Conservation (phyloP, 2,797 vertebrate species). For the Alexandromys oeconomus region DNA sequence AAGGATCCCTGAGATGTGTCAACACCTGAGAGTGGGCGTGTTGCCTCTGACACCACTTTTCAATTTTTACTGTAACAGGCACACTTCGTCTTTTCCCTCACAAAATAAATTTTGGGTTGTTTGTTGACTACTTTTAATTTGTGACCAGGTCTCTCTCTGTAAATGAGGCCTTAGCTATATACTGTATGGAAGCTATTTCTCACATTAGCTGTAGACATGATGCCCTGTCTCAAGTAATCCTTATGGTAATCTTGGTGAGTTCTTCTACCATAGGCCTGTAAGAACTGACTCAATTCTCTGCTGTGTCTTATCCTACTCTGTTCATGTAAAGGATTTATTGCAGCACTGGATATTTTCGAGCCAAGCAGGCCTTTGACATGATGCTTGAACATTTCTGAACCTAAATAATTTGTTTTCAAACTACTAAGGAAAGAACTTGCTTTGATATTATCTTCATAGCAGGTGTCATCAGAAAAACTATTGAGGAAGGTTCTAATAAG, state of each 20-base stretch:
- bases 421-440: neutral
- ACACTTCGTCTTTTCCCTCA: rapidly evolving
- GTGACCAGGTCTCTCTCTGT: neutral
- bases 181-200: neutral
- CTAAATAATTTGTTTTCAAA: neutral
- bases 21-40: rapidly evolving
- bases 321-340: neutral
- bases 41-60: rapidly evolving
- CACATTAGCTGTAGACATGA: neutral
- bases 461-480: neutral
- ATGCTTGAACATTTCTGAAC: neutral
- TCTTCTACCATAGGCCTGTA: neutral
- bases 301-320: neutral
- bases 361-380: neutral
- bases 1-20: neutral
- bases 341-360: neutral
- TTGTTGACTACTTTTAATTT: neutral
- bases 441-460: neutral
- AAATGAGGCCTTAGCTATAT: too few relatives aligned
- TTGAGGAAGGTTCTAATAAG: conserved; percentile 5
- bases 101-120: neutral
- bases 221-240: neutral
- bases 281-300: neutral
- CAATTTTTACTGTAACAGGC: too few relatives aligned
- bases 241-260: neutral